A percentile compares a stretch with the other conserved stretches of the same genome.
These are phyloP conservation scores for Mungos mungo DNA, from an alignment of 2,113 vertebrate genomes.

Conservation along the genomic window DNA sequence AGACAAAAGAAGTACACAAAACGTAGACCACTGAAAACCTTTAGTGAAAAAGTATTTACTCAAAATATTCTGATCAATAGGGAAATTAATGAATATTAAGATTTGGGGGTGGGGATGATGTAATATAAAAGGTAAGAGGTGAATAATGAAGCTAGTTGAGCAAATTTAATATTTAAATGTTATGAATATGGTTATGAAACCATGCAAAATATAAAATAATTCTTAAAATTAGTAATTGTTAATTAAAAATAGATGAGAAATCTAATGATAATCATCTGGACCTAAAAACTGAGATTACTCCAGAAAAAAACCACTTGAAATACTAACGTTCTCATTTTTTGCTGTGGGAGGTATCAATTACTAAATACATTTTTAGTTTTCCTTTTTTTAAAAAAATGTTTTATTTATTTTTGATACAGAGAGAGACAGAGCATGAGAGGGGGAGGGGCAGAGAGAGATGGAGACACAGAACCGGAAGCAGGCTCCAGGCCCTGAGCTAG, in stretches of 20 bases:
- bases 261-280: not conserved
- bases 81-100: not conserved
- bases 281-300: conserved; percentile 17
- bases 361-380: conserved; percentile 3
- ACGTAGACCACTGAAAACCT: not conserved
- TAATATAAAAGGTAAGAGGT: not conserved
- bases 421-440: no score
- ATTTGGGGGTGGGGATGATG: not conserved
- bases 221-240: conserved; percentile 28
- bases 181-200: not conserved
- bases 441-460: no score
- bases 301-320: not conserved
- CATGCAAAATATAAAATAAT: not conserved
- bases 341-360: not conserved
- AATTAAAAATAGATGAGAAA: not conserved
- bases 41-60: not conserved
- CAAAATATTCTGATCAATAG: not conserved
- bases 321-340: conserved; percentile 9
- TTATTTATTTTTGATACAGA: no score
- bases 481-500: no score
- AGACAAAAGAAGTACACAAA: not conserved
- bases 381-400: no score
- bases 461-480: no score
- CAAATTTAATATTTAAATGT: not conserved
- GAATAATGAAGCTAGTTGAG: not conserved